Evolutionary conservation across 2,888 invertebrate genomes (phyloP).

Genomic region (Protodeltote pygarga): DNA sequence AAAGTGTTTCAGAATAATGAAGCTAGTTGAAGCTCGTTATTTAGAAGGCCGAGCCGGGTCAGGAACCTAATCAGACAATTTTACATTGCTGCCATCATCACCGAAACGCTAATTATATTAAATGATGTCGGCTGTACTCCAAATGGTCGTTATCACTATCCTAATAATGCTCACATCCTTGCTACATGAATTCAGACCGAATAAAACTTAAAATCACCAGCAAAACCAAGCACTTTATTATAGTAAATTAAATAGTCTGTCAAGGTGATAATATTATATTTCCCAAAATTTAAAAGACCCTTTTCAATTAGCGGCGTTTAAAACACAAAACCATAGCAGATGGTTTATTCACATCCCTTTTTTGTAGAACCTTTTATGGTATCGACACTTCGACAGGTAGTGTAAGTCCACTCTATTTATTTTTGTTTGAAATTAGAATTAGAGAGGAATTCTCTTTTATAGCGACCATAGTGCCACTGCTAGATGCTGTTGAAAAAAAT

Average conservation of each 20-base stretch:
- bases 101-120: conserved; percentile 2
- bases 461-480: no score
- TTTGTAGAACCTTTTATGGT: conserved; percentile 55
- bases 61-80: neutral
- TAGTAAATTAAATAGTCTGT: conserved; percentile 13
- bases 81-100: neutral
- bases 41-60: neutral
- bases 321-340: conserved; percentile 56
- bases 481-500: no score
- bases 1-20: conserved; percentile 4
- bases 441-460: neutral
- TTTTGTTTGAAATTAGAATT: neutral
- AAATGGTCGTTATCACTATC: neutral
- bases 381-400: conserved; percentile 73
- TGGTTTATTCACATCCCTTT: conserved; percentile 46
- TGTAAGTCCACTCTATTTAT: conserved; percentile 25
- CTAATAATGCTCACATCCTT: neutral
- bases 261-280: conserved; percentile 41
- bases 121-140: neutral
- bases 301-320: conserved; percentile 70
- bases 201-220: neutral
- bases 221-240: conserved; percentile 1
- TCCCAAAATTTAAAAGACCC: conserved; percentile 37
- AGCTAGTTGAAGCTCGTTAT: neutral
- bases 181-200: neutral